These are phyloP conservation scores for Cetonia aurata DNA, from an alignment of 2,888 invertebrate genomes.

Conservation along the genomic window DNA sequence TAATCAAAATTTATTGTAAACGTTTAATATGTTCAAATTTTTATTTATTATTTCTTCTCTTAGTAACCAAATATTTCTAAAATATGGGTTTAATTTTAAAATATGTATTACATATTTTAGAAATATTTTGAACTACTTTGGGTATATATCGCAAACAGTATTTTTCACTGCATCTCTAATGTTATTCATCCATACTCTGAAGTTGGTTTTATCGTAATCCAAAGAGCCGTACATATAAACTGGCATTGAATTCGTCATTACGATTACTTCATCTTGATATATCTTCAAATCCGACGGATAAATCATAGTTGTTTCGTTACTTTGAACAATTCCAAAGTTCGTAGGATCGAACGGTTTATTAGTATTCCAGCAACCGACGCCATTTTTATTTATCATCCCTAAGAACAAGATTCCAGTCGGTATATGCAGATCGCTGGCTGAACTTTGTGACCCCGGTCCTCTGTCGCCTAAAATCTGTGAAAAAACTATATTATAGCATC, in stretches of 20 bases:
- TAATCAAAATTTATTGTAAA: too few relatives aligned
- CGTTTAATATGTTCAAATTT: too few relatives aligned
- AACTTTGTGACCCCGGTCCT: slow-evolving; percentile 75
- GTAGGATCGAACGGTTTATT: slow-evolving; percentile 66
- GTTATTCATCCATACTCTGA: slow-evolving; percentile 71
- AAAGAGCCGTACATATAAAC: slow-evolving; percentile 74
- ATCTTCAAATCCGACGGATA: slow-evolving; percentile 80
- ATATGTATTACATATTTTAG: too few relatives aligned
- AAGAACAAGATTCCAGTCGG: slow-evolving; percentile 76
- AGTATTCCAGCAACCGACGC: slow-evolving; percentile 83
- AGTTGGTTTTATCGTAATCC: slow-evolving; percentile 74
- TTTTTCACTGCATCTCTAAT: slow-evolving; percentile 64
- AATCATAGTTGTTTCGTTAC: slow-evolving; percentile 73
- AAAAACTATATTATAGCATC: neutral
- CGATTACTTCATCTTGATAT: slow-evolving; percentile 75
- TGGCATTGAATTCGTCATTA: slow-evolving; percentile 78
- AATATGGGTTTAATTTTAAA: too few relatives aligned
- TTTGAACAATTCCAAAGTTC: slow-evolving; percentile 72
- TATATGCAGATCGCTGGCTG: slow-evolving; percentile 76
- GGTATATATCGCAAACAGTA: slow-evolving; percentile 55
- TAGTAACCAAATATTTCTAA: too few relatives aligned
- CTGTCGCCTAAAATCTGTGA: slow-evolving; percentile 73
- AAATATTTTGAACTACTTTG: neutral
- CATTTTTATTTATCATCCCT: slow-evolving; percentile 78
- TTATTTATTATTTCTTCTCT: too few relatives aligned